phyloP scores from a whole-genome alignment of 2,113 vertebrate genomes.

The Eclectus roratus region DNA sequence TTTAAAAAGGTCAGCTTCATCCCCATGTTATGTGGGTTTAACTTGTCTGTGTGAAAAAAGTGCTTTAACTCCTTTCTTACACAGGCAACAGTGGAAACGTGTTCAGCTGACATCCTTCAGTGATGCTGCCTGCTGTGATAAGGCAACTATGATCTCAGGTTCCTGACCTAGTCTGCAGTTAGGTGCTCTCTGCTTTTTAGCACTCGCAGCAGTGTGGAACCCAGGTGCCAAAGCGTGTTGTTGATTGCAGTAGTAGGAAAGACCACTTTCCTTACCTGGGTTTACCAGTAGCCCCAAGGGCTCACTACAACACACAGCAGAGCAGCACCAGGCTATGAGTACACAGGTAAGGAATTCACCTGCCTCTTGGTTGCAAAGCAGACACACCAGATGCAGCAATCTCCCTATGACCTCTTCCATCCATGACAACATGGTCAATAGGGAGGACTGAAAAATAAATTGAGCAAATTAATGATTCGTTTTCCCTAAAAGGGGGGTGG shows the following conservation, averaged over 20 bases:
- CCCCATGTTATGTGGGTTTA: background rate
- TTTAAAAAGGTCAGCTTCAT: background rate
- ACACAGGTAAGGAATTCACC: background rate
- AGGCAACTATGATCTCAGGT: background rate
- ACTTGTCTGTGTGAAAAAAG: background rate
- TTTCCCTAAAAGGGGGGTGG: background rate
- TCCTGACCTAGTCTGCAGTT: background rate
- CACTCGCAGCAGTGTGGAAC: background rate
- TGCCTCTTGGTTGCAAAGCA: background rate
- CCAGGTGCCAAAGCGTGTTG: background rate
- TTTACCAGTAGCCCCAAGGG: background rate
- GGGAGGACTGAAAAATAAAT: background rate
- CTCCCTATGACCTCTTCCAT: background rate
- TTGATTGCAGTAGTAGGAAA: background rate
- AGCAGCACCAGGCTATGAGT: background rate
- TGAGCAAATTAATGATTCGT: fast-evolving
- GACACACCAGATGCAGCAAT: fast-evolving
- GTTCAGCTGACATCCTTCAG: background rate
- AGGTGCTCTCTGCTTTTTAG: background rate
- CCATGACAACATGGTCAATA: background rate
- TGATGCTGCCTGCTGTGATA: fast-evolving
- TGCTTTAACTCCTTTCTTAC: background rate
- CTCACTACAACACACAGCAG: background rate
- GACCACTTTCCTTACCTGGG: background rate
- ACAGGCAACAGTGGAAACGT: background rate